A percentile compares a stretch with the other conserved stretches of the same genome.
Conservation (phyloP, 2,888 invertebrate genomes). For the Leucoma salicis region DNA sequence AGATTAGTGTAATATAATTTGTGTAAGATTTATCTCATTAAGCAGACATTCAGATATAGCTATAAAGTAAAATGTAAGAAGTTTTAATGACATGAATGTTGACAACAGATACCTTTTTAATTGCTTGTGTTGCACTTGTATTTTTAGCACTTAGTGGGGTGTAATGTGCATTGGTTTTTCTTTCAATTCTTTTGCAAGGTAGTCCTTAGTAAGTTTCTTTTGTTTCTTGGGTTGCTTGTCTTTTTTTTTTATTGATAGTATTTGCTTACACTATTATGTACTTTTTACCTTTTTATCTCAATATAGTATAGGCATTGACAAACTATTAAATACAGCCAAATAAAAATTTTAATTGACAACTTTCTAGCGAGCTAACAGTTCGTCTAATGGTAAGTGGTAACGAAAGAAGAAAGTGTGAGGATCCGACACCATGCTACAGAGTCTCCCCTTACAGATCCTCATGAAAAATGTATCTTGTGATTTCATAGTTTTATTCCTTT, state of each 20-base stretch:
- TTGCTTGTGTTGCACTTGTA: conserved; percentile 6
- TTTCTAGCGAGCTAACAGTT: no score
- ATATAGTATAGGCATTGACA: no score
- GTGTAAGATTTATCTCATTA: conserved; percentile 1
- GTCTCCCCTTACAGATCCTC: no score
- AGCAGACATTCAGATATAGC: background rate
- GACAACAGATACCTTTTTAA: background rate
- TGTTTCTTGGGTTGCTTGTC: conserved; percentile 3
- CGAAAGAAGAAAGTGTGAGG: no score
- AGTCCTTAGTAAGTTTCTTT: background rate
- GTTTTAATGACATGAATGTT: background rate
- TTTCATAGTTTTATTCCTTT: no score
- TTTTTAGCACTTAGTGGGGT: background rate
- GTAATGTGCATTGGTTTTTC: background rate
- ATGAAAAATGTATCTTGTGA: no score
- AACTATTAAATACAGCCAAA: no score
- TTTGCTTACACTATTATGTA: no score
- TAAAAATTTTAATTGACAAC: no score
- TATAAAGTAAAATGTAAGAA: background rate
- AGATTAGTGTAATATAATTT: conserved; percentile 1
- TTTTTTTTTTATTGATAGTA: background rate
- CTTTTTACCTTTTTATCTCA: no score
- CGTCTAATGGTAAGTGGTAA: no score
- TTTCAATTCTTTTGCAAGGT: background rate
- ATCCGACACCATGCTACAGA: no score